These are phyloP conservation scores for Ceyx erithaca DNA, from an alignment of 2,797 vertebrate genomes.

Conservation along the genomic window DNA sequence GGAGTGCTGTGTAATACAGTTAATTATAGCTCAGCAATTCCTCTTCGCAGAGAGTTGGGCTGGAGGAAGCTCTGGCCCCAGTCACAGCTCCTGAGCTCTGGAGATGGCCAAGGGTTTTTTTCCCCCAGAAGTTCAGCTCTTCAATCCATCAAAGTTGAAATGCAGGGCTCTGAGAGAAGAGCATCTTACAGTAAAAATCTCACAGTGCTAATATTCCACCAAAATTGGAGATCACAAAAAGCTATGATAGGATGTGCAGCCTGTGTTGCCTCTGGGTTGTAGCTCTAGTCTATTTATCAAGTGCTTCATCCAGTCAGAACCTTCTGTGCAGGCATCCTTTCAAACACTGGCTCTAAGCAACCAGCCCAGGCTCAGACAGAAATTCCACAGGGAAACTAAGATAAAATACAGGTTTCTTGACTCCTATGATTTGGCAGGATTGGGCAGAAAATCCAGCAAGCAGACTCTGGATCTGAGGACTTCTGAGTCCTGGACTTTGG, in stretches of 20 bases:
- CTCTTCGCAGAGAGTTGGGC: background rate
- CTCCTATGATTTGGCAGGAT: background rate
- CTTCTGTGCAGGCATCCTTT: background rate
- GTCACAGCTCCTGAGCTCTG: background rate
- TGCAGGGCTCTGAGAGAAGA: fast-evolving
- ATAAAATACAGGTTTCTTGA: background rate
- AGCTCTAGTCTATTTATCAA: background rate
- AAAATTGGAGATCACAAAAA: background rate
- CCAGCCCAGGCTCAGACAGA: background rate
- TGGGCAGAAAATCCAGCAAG: background rate
- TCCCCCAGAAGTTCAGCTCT: background rate
- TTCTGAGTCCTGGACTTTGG: background rate
- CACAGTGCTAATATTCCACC: background rate
- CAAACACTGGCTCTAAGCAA: background rate
- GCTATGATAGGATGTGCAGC: background rate
- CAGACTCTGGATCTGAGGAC: background rate
- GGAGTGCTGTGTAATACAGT: background rate
- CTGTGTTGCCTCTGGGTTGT: background rate
- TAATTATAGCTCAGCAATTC: background rate
- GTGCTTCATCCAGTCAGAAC: background rate
- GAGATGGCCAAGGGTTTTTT: background rate
- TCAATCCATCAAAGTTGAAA: background rate
- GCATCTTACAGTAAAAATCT: background rate
- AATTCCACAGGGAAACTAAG: background rate
- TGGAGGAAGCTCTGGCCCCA: background rate